phyloP scores from a whole-genome alignment of 2,113 vertebrate species.

The Plecotus auritus region DNA sequence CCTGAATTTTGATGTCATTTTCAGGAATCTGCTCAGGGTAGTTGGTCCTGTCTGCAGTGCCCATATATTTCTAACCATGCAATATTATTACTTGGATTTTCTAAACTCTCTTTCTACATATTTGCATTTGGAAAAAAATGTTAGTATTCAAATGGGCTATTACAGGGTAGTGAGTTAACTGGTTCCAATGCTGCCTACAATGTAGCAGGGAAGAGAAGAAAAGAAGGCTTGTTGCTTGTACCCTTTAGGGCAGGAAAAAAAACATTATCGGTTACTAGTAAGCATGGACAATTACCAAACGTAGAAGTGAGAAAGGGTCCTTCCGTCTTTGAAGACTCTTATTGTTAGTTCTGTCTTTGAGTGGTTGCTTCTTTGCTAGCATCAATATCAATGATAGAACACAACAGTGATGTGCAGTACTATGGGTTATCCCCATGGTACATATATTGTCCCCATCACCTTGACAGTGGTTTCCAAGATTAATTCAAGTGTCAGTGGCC shows the following conservation, averaged over 20 bases:
- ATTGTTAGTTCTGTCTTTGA: not conserved
- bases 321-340: not conserved
- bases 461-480: slow-evolving; percentile 39
- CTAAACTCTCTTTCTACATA: not conserved
- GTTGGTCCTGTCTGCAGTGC: not conserved
- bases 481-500: not conserved
- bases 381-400: not conserved
- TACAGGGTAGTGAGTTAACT: not conserved
- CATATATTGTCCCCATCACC: slow-evolving; percentile 38
- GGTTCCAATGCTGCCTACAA: not conserved
- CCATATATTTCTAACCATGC: not conserved
- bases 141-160: not conserved
- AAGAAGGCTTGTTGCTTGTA: not conserved
- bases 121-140: not conserved
- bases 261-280: not conserved
- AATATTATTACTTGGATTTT: not conserved
- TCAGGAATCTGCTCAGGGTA: not conserved
- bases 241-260: not conserved
- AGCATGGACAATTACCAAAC: not conserved
- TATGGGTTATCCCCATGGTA: rapidly evolving
- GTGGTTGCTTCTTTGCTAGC: not conserved
- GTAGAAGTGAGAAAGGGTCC: not conserved
- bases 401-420: not conserved
- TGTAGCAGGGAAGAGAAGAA: not conserved
- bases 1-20: not conserved